Base-by-base conservation (phyloP, 2,888 invertebrate genomes). In the Mesoligia furuncula region DNA sequence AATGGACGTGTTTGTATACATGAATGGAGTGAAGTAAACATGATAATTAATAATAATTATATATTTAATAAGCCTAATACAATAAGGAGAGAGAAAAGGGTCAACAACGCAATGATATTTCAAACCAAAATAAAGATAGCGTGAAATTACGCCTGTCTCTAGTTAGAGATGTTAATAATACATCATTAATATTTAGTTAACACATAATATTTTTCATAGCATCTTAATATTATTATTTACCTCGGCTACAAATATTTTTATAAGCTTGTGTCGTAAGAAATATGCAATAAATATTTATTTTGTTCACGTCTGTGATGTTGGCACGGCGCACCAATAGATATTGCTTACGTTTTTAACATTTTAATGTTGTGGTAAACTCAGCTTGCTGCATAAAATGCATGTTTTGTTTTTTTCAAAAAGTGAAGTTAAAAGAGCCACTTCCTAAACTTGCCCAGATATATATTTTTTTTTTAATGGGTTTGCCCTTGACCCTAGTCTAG, bases 271-370 rank as follows among this genome's bases (percentile, higher is more conserved):
- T 73, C 36, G 17, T 64, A 75, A 62, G 73, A 72, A 73, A 75
- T 73, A 73, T 70, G 45, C 31, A 73, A 71, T 65, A 80, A 68
- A 77, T 82, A 66, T 24, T 73, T 80, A 85, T 80, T 79, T 70
- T 68, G 54, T 75, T 85, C 83, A 85, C 83, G 78, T 79, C 36
- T 45, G 24, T 74, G 51, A 70, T 61, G 73, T 77, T 83, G 73
- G 78, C 72, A 77, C 75, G 59, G 54, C 62, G 73, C 81, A 62
- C 27, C 65, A 27, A 48, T 67, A 59, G 72, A 74, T 79, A 79
- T 59, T 27, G 39, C 68, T 39, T 67, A 75, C 74, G 64, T 74
- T 81, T 68, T 36, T 15, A 70, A 73, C 48, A 81, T 75, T 75
- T 84, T 84, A 75, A 75, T 75, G 27, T 48, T 57, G 27, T 57